A percentile compares a stretch with the other conserved stretches of the same genome.
These are phyloP conservation scores for Microtus ochrogaster DNA, from an alignment of 2,113 vertebrate genomes.

Conservation along the genomic window DNA sequence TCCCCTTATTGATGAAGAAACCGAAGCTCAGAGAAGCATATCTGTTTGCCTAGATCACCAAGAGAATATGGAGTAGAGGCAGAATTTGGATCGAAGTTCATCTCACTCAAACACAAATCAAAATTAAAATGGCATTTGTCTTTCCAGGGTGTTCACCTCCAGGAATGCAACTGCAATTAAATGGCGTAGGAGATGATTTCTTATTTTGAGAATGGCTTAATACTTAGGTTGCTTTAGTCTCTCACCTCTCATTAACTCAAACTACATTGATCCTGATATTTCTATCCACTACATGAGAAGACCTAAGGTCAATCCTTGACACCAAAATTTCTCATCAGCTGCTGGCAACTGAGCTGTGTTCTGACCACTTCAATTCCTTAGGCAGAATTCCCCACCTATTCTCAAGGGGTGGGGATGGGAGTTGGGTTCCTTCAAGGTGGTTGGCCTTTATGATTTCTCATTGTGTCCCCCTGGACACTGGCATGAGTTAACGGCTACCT, in stretches of 20 bases:
- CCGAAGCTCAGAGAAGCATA: not conserved
- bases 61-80: not conserved
- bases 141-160: not conserved
- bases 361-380: conserved; percentile 89
- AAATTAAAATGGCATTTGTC: not conserved
- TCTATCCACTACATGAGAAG: not conserved
- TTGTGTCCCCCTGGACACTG: conserved; percentile 88
- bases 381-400: conserved; percentile 85
- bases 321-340: conserved; percentile 26
- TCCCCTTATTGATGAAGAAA: not conserved
- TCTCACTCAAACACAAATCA: not conserved
- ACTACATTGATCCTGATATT: not conserved
- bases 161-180: not conserved
- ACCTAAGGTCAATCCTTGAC: conserved; percentile 34
- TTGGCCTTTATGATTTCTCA: conserved; percentile 91
- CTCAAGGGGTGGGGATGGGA: conserved; percentile 63
- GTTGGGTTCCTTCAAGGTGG: conserved; percentile 91
- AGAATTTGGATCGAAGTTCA: not conserved
- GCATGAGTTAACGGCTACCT: conserved; percentile 88
- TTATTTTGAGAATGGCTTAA: not conserved
- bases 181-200: not conserved
- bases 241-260: not conserved
- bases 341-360: conserved; percentile 86
- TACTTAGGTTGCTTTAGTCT: not conserved
- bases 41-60: not conserved